Percentiles rank a stretch among this genome's conserved stretches.
phyloP scores from a whole-genome alignment of 2,797 vertebrate genomes.

The Sarcoramphus papa region DNA sequence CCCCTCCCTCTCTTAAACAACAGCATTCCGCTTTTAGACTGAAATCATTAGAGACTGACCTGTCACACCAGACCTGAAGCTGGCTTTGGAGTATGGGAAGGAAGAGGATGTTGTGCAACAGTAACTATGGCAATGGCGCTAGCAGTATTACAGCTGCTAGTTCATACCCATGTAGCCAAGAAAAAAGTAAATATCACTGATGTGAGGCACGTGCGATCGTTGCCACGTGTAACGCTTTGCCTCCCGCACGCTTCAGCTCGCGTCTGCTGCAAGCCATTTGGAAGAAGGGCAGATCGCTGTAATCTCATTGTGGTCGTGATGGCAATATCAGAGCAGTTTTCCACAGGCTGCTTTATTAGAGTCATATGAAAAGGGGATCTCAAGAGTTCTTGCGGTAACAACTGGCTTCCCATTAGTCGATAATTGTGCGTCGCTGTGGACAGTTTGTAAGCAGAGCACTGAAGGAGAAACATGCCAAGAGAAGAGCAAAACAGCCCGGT shows the following conservation, averaged over 20 bases:
- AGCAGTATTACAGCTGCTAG: neutral
- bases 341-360: neutral
- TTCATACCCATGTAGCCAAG: neutral
- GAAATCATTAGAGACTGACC: neutral
- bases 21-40: neutral
- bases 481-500: neutral
- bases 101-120: neutral
- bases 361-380: neutral
- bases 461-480: neutral
- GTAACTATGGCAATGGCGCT: neutral
- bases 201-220: fast-evolving
- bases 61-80: neutral
- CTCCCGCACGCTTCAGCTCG: fast-evolving
- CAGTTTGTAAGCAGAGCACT: neutral
- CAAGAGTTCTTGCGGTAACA: neutral
- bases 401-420: neutral
- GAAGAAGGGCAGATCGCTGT: neutral
- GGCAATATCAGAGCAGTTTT: neutral
- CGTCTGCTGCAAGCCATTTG: fast-evolving
- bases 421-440: neutral
- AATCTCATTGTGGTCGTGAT: neutral
- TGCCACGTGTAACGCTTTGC: neutral
- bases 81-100: neutral
- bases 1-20: neutral
- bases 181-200: neutral